Evolutionary conservation across 2,113 vertebrate genomes (phyloP), one percentile per base, ranked within the genome.

Genomic region (Phodopus roborovskii): DNA sequence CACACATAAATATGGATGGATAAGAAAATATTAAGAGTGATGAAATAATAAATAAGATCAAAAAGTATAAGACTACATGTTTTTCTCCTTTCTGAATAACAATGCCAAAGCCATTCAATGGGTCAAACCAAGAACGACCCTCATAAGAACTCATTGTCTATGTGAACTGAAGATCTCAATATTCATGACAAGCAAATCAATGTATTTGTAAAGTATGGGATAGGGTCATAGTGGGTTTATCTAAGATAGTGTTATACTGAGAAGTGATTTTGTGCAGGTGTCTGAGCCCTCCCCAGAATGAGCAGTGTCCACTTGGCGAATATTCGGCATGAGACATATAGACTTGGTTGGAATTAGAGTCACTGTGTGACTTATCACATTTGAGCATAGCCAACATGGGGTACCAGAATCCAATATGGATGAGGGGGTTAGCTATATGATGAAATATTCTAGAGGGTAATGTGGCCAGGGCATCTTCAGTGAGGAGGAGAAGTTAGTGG

Each of bases 61-160:
- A 74, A 17, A 26, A 28, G 15, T 75, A 70, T 10, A 70, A 13
- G 56, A 75, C 0, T 79, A 62, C 30, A 19, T 81, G 2, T 22
- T 39, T 26, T 90, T 74, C 77, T 28, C 15, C 13, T 93, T 93
- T 42, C 11, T 86, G n/a, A 93, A 88, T 84, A 90, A 75, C 45
- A 24, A 28, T 70, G 4, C 73, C 70, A 50, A 81, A 64, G 15
- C 3, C 53, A 36, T 7, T n/a, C 42, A 30, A 2, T 56, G 26
- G 4, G 7, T 7, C n/a, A 87, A 87, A 64, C 26, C 33, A 50
- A 87, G 39, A 87, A 68, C 39, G 15, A 16, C 30, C 45, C 48
- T 42, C 26, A 33, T 0, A 0, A 82, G 19, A 15, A 36, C 42
- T 48, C 20, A 88, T 3, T 66, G 16, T 56, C 26, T 56, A 53